Percentiles rank a stretch among this genome's conserved stretches.
These are phyloP conservation scores for Marmota flaviventris DNA, from an alignment of 2,113 vertebrate genomes.

Conservation along the genomic window DNA sequence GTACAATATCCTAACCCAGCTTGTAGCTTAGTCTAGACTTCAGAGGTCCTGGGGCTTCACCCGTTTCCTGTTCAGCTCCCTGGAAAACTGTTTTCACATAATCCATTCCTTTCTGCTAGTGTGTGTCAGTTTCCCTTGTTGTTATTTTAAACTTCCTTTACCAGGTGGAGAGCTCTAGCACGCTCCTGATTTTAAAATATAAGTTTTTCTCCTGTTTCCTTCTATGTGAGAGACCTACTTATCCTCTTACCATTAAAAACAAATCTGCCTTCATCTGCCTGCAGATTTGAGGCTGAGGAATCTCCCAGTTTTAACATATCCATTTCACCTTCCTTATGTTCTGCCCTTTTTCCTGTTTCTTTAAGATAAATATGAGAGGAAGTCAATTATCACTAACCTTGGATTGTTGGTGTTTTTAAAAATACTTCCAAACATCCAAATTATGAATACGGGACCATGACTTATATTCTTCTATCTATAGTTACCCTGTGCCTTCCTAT, in stretches of 20 bases:
- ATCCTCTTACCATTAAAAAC: not conserved
- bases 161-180: no score
- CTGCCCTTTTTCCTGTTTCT: not conserved
- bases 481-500: not conserved
- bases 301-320: not conserved
- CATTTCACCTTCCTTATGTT: not conserved
- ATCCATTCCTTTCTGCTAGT: not conserved
- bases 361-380: not conserved
- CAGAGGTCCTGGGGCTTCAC: not conserved
- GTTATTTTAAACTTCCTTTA: not conserved
- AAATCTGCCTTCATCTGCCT: not conserved
- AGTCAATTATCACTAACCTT: not conserved
- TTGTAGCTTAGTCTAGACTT: not conserved
- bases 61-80: not conserved
- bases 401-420: not conserved
- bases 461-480: not conserved
- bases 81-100: not conserved
- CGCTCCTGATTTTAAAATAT: not conserved
- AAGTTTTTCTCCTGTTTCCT: not conserved
- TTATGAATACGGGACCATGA: not conserved
- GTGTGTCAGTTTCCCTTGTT: not conserved
- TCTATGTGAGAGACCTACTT: not conserved
- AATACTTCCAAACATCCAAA: not conserved
- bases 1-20: not conserved
- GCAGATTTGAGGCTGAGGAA: not conserved